Evolutionary conservation across 2,797 vertebrate species (phyloP).

Genomic region (Artibeus lituratus): DNA sequence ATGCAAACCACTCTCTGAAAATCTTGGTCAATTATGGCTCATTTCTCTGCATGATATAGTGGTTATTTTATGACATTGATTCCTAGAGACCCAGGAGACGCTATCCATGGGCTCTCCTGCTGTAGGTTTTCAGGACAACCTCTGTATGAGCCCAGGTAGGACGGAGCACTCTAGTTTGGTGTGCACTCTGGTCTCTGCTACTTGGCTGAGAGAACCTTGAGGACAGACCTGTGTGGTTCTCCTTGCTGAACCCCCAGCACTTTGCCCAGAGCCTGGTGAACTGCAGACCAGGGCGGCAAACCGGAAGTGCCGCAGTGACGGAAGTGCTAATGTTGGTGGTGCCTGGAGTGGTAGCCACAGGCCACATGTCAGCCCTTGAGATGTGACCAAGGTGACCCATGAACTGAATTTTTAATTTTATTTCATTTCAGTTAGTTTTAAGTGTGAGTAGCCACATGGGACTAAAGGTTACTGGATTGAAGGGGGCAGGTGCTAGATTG

Average conservation of each 20-base stretch:
- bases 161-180: not conserved
- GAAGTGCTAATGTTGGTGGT: not conserved
- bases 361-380: not conserved
- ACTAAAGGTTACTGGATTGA: not conserved
- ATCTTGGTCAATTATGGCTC: not conserved
- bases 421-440: not conserved
- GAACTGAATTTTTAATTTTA: not conserved
- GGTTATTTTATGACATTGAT: not conserved
- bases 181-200: not conserved
- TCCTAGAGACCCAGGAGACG: not conserved
- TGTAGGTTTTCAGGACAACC: rapidly evolving
- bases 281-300: rapidly evolving
- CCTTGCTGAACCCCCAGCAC: not conserved
- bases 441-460: not conserved
- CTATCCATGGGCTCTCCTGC: not conserved
- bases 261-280: not conserved
- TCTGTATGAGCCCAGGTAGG: no score
- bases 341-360: not conserved
- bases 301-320: not conserved
- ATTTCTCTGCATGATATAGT: not conserved
- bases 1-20: not conserved
- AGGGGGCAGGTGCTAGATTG: not conserved
- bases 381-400: not conserved
- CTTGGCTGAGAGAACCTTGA: not conserved
- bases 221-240: not conserved